phyloP scores from a whole-genome alignment of 1,140 invertebrate species.

The Aricia agestis region DNA sequence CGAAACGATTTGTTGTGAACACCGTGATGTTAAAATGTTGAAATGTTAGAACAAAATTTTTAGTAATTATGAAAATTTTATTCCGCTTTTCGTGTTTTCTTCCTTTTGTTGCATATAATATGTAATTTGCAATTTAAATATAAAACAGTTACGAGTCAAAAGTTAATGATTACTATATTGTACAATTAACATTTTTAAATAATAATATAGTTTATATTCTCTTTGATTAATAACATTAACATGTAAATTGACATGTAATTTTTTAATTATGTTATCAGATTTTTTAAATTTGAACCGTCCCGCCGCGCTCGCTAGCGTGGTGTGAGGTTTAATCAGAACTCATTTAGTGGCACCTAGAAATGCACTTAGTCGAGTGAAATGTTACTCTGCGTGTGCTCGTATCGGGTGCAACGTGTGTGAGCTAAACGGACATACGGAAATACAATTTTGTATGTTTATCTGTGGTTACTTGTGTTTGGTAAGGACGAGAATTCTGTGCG shows the following conservation, averaged over 20 bases:
- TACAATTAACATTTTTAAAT: background rate
- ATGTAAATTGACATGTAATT: background rate
- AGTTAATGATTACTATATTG: background rate
- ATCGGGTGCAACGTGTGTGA: slow-evolving; percentile 49
- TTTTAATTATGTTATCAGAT: background rate
- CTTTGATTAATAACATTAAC: background rate
- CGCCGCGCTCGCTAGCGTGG: slow-evolving; percentile 44
- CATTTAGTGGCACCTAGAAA: slow-evolving; percentile 40
- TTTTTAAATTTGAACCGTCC: background rate
- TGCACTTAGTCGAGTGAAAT: slow-evolving; percentile 62
- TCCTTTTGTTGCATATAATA: background rate
- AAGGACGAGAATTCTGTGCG: slow-evolving; percentile 12
- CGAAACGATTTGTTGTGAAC: no score
- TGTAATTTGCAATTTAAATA: background rate
- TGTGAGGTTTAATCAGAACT: slow-evolving; percentile 32
- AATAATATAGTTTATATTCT: no score
- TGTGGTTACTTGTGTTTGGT: slow-evolving; percentile 33
- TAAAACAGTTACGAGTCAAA: background rate
- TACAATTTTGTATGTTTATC: slow-evolving; percentile 33
- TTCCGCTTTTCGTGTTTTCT: background rate
- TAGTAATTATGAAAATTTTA: background rate
- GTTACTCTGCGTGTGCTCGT: slow-evolving; percentile 58
- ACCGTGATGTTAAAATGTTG: no score
- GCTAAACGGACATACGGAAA: slow-evolving; percentile 31
- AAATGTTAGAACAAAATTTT: no score